Evolutionary conservation across 2,113 vertebrate genomes (phyloP).

Genomic region (Sialia sialis): DNA sequence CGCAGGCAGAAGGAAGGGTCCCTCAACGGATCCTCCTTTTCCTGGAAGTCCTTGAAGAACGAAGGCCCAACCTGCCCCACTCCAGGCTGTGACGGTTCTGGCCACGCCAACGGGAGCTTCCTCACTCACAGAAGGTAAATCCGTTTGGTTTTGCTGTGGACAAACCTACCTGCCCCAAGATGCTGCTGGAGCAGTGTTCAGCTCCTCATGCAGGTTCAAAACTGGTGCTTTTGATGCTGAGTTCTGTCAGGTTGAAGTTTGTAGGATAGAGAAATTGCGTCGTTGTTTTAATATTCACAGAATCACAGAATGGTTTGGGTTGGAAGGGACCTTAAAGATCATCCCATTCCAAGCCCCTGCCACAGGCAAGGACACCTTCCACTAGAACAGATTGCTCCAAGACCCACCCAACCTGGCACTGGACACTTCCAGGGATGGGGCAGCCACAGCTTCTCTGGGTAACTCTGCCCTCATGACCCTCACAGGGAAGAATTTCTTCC

Average conservation of each 20-base stretch:
- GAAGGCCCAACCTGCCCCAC: constrained; percentile 95
- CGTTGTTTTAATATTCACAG: neutral
- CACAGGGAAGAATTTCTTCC: neutral
- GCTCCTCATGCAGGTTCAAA: neutral
- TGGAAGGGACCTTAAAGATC: neutral
- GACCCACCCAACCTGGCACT: accelerated
- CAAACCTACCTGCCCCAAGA: neutral
- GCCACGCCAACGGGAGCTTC: constrained; percentile 96
- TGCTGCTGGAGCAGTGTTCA: accelerated
- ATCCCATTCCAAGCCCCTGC: neutral
- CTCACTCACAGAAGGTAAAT: constrained; percentile 95
- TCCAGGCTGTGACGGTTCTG: constrained; percentile 91
- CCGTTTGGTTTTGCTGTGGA: accelerated
- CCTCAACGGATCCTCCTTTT: constrained; percentile 88
- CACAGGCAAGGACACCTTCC: neutral
- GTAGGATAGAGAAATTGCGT: accelerated
- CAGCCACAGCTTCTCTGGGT: neutral
- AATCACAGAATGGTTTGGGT: neutral
- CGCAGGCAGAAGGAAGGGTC: constrained; percentile 95
- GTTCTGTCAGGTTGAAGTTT: neutral
- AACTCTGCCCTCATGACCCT: neutral
- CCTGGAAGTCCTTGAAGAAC: constrained; percentile 94
- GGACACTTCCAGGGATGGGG: neutral
- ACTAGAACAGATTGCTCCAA: neutral
- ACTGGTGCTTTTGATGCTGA: neutral